Percentiles rank a stretch among this genome's conserved stretches.
Conservation (phyloP, 2,113 vertebrate species). For the Cervus canadensis region DNA sequence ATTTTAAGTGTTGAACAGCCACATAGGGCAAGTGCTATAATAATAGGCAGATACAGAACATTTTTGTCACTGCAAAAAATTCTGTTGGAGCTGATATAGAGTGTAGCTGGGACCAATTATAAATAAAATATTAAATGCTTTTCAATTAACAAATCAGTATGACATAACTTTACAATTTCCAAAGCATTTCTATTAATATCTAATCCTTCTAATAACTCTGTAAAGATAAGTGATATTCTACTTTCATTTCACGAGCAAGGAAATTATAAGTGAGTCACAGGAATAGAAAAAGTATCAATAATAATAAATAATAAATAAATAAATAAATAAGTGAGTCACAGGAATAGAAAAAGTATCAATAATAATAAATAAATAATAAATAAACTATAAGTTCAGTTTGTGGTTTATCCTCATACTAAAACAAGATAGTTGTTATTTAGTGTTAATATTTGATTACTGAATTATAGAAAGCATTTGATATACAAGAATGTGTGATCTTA, state of each 20-base stretch:
- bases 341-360: background rate
- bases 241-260: background rate
- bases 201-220: background rate
- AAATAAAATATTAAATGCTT: background rate
- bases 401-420: background rate
- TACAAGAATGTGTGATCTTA: background rate
- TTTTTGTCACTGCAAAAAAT: background rate
- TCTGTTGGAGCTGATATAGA: background rate
- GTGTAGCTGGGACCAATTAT: background rate
- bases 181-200: background rate
- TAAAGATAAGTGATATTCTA: background rate
- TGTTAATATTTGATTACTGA: background rate
- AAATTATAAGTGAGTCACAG: background rate
- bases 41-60: background rate
- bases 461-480: background rate
- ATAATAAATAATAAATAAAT: too few species aligned
- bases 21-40: background rate
- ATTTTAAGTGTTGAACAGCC: background rate
- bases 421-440: background rate
- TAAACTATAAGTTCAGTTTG: background rate
- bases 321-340: background rate
- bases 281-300: background rate
- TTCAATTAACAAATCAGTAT: background rate
- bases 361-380: background rate
- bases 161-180: background rate